Evolutionary conservation across 2,888 invertebrate genomes (phyloP).

Genomic region (Ophonus ardosiacus): DNA sequence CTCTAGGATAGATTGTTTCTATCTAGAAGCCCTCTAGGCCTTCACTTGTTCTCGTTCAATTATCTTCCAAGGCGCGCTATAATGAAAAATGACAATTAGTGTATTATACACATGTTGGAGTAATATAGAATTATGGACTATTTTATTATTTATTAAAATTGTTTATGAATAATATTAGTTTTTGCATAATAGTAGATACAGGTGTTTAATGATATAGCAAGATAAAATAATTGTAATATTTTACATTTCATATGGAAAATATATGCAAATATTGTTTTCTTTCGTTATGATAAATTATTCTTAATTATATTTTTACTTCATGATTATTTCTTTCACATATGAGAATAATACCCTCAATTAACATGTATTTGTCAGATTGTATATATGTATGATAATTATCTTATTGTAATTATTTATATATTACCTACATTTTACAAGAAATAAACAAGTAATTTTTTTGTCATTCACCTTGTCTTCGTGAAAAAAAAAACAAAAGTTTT

Average conservation of each 20-base stretch:
- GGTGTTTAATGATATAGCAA: neutral
- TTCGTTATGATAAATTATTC: neutral
- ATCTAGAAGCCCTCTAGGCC: neutral
- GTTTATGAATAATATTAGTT: neutral
- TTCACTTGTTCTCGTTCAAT: slow-evolving; percentile 25
- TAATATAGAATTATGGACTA: neutral
- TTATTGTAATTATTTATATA: neutral
- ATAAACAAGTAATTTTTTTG: neutral
- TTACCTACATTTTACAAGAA: neutral
- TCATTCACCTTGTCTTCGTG: too few relatives aligned
- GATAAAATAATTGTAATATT: neutral
- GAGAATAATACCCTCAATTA: neutral
- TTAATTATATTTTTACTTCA: neutral
- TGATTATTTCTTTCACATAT: neutral
- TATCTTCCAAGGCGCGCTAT: neutral
- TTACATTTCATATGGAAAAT: neutral
- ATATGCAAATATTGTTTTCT: slow-evolving; percentile 3
- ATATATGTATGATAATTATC: neutral
- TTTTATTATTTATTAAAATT: too few relatives aligned
- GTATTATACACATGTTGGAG: neutral
- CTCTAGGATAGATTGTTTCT: neutral
- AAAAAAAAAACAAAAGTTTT: too few relatives aligned
- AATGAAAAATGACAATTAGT: neutral
- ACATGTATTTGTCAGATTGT: neutral
- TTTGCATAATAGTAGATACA: neutral